Evolutionary conservation across 1,140 invertebrate species (phyloP), one percentile per base, ranked within the genome.

Genomic region (Drosophila auraria): DNA sequence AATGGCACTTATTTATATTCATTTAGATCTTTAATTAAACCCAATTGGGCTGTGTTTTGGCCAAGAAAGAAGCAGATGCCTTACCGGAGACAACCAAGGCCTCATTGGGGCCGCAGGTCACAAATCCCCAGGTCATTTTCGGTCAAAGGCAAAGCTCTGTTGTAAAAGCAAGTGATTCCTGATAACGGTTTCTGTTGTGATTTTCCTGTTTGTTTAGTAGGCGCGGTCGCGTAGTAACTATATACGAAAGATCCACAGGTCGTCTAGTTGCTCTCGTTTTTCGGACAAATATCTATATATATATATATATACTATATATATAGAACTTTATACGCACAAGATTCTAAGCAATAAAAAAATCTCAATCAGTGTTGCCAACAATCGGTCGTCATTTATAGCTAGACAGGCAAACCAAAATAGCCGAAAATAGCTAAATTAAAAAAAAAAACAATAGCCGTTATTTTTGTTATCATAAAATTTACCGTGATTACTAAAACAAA

Each of bases 101-200:
- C 94, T 99, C 98, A 93, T 99, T 99, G 4, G 98, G 98, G 42
- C 98, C 98, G 94, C 98, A 99, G 70, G 97, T 98, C 71, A 99
- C 98, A 94, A 99, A 99, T 90, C 98, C 98, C 95, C 97, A 97
- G 83, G 96, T 95, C 97, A 98, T 98, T 70, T 64, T 76, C 23
- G 40, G 3, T 20, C 1, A 20, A 20, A 20, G 12, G 4, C 4
- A 9, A 40, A 51, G 15, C 25, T 51, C 17, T 14, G 12, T 15
- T 23, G 49, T 20, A 47, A 14, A n/a, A 17, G n/a, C 6, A 42
- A 17, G 9, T 11, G 36, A 30, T 53, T 58, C 11, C 8, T 25
- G 45, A 44, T 61, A 62, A 60, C 7, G 20, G 23, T 11, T 30
- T 30, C 40, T 11, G 9, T 40, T 74, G 40, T 12, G 23, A 45